phyloP scores from a whole-genome alignment of 2,113 vertebrate species.

The Alectura lathami region DNA sequence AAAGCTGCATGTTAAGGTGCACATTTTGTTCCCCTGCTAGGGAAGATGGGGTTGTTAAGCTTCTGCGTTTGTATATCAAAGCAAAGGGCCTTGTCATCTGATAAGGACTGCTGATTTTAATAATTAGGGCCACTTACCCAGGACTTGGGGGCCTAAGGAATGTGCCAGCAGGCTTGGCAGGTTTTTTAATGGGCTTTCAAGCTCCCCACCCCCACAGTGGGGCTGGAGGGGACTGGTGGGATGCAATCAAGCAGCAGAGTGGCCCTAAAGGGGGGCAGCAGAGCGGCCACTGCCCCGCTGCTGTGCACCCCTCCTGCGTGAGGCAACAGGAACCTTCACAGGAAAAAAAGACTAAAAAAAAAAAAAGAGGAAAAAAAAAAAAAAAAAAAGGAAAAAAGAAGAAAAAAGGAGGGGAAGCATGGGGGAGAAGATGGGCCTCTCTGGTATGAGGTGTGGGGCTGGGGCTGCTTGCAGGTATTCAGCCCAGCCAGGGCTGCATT shows the following conservation, averaged over 20 bases:
- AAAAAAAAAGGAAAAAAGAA: background rate
- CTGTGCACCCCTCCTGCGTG: conserved; percentile 45
- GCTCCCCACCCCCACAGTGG: conserved; percentile 4
- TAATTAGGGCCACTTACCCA: conserved; percentile 69
- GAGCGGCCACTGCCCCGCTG: conserved; percentile 46
- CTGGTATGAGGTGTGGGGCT: conserved; percentile 76
- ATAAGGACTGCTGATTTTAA: conserved; percentile 66
- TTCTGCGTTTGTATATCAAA: conserved; percentile 60
- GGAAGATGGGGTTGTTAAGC: conserved; percentile 42
- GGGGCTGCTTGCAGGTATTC: conserved; percentile 81
- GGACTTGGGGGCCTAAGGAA: conserved; percentile 55
- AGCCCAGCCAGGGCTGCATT: conserved; percentile 81
- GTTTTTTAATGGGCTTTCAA: conserved; percentile 44
- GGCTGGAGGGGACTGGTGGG: conserved; percentile 26
- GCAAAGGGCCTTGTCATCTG: conserved; percentile 43
- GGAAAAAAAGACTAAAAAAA: background rate
- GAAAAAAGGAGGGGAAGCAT: background rate
- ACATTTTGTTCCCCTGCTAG: conserved; percentile 42
- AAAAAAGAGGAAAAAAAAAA: no score
- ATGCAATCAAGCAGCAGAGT: conserved; percentile 62
- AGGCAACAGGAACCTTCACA: background rate
- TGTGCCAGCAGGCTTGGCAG: conserved; percentile 61
- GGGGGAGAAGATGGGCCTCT: conserved; percentile 74
- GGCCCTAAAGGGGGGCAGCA: conserved; percentile 41
- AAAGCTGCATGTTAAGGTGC: background rate